Base-by-base conservation (phyloP, 2,113 vertebrate genomes). In the Pycnonotus jocosus region DNA sequence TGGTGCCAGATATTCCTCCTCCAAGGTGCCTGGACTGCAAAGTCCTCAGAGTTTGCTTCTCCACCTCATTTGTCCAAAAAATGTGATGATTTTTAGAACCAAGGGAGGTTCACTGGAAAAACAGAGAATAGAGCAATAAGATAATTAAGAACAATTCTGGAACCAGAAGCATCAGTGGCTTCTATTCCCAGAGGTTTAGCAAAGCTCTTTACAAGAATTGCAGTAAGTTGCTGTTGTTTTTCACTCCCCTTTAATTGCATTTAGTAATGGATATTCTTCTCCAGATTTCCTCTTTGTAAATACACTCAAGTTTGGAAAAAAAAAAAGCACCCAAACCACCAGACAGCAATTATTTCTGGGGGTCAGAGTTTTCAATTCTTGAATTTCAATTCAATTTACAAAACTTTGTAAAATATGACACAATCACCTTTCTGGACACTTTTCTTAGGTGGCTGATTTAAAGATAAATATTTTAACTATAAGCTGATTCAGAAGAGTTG, bases 191-290 rank as follows among this genome's bases (percentile, higher is more conserved):
- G 77, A 97, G 96, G 97, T 82, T 96, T 74, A 70, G 88, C 92
- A 95, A 96, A 97, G 98, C 98, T 98, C 64, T 98, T 98, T 98
- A 98, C 96, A 97, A 97, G 97, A 96, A 98, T 93, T 97, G 96
- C 96, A 96, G 77, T 90, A 91, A 81, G 56, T 85, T 88, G 71
- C 44, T 70, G 68, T 24, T 92, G 84, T 77, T 94, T 91, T 90
- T 47, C 47, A 27, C 54, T 61, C 47, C 58, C 70, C 89, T 74
- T 94, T 98, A 98, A 98, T 97, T 94, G 85, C 97, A 98, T 97
- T 97, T 97, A 96, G 97, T 93, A 86, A 73, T 91, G 91, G 91
- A 92, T 35, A 66, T 14, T 93, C 69, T 81, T 84, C 60, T 94
- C 74, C 81, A 96, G 85, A 95, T 95, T 94, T 95, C 93, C 85